A percentile compares a stretch with the other conserved stretches of the same genome.
Evolutionary conservation across 2,888 invertebrate genomes (phyloP).

Genomic region (Ichneumoninae sp.): DNA sequence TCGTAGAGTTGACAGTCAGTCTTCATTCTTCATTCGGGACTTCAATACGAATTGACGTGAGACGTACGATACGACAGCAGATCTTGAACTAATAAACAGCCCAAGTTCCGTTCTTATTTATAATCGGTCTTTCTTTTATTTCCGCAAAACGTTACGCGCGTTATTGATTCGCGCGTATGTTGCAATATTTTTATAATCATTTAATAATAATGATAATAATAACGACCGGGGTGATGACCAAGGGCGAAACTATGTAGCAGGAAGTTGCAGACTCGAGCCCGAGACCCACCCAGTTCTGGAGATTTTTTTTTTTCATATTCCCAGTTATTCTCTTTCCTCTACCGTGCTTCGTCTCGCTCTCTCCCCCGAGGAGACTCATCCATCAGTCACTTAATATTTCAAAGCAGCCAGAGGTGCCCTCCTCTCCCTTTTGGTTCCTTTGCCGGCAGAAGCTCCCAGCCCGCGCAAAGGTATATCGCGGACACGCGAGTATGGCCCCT

Average conservation of each 20-base stretch:
- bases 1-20: too few species aligned
- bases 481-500: conserved; percentile 16
- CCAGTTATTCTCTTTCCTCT: conserved; percentile 65
- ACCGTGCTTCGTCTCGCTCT: conserved; percentile 58
- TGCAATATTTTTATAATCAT: not conserved
- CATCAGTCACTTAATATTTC: conserved; percentile 84
- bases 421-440: conserved; percentile 39
- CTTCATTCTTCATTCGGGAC: too few species aligned
- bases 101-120: too few species aligned
- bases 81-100: too few species aligned
- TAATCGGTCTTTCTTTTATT: too few species aligned
- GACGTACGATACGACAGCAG: too few species aligned
- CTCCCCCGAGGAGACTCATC: conserved; percentile 80
- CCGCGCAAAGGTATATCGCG: conserved; percentile 38
- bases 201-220: too few species aligned
- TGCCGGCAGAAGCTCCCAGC: conserved; percentile 28
- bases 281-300: conserved; percentile 1
- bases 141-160: too few species aligned
- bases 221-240: not conserved
- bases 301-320: conserved; percentile 44
- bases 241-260: not conserved
- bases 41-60: too few species aligned
- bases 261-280: not conserved
- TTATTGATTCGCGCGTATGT: too few species aligned
- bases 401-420: conserved; percentile 73